Base-by-base conservation (phyloP, 1,140 invertebrate species). In the Brachystomella parvula region DNA sequence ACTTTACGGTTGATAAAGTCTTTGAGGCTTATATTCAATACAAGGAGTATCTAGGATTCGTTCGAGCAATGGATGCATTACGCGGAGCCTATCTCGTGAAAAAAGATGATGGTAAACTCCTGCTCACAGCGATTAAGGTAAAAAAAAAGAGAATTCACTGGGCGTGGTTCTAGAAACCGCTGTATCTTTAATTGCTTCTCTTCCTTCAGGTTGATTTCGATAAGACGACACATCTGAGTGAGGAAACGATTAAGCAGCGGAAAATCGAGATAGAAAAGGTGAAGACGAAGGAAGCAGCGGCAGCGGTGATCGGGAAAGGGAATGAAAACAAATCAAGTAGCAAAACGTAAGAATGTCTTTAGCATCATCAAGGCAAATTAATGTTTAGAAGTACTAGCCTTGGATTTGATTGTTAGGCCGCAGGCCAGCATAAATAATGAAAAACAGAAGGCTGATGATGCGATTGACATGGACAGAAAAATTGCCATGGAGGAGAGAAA, bases 21-120 rank as follows among this genome's bases (percentile, higher is more conserved):
- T 91, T 91, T 79, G 88, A 89, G 69, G 89, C 85, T 0, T 98
- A 90, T 77, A 79, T 98, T 6, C 94, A 98, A 76, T 98, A 88
- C 76, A 87, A 87, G 74, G 94, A 98, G 75, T 98, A 98, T 77
- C 87, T 94, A 61, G 87, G 89, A 44, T 98, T 98, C 83, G 9
- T 44, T 0, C 88, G 89, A 73, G 89, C 91, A 19, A 97, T 98
- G 94, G 90, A 95, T 76, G 86, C 89, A 31, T 81, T 98, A 15
- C 79, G 89, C 64, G 91, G 90, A 0, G 90, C 89, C 82, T 96
- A 95, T 76, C 77, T 98, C 12, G 77, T 96, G 15, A 86, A 87
- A 57, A 91, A 90, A 73, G 83, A 84, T 80, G 61, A 35, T 28
- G 63, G 76, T 58, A 85, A 79, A 77, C 81, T 80, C 69, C 82